Conservation (phyloP, 2,113 vertebrate genomes). For the Suncus etruscus region DNA sequence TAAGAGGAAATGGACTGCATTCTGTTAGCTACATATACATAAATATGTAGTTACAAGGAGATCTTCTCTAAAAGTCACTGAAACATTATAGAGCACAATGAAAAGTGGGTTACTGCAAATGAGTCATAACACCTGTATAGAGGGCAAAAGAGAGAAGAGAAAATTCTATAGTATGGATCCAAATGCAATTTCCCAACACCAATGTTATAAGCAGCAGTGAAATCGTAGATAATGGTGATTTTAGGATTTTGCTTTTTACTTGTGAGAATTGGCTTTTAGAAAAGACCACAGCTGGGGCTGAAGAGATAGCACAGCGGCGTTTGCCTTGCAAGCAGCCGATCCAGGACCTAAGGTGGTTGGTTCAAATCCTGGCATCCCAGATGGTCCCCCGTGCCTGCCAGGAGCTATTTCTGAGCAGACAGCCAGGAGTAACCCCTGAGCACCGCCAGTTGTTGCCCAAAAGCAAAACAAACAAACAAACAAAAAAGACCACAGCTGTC, state of each 20-base stretch:
- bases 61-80: conserved; percentile 60
- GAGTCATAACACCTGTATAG: conserved; percentile 66
- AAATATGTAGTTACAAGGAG: conserved; percentile 29
- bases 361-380: too few species aligned
- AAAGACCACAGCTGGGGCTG: conserved; percentile 65
- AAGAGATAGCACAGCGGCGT: too few species aligned
- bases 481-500: conserved; percentile 66
- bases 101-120: conserved; percentile 61
- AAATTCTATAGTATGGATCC: conserved; percentile 61
- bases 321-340: too few species aligned
- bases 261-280: conserved; percentile 63
- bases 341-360: too few species aligned
- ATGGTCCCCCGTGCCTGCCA: too few species aligned
- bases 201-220: conserved; percentile 45
- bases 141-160: conserved; percentile 20
- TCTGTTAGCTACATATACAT: conserved; percentile 20
- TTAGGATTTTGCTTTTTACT: conserved; percentile 59
- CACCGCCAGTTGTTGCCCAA: too few species aligned
- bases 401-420: too few species aligned
- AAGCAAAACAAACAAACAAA: too few species aligned
- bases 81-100: conserved; percentile 16
- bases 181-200: conserved; percentile 59
- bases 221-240: conserved; percentile 38
- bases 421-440: too few species aligned
- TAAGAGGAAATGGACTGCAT: conserved; percentile 59